Evolutionary conservation across 2,888 invertebrate species (phyloP).

Genomic region (Cataglyphis albicans): DNA sequence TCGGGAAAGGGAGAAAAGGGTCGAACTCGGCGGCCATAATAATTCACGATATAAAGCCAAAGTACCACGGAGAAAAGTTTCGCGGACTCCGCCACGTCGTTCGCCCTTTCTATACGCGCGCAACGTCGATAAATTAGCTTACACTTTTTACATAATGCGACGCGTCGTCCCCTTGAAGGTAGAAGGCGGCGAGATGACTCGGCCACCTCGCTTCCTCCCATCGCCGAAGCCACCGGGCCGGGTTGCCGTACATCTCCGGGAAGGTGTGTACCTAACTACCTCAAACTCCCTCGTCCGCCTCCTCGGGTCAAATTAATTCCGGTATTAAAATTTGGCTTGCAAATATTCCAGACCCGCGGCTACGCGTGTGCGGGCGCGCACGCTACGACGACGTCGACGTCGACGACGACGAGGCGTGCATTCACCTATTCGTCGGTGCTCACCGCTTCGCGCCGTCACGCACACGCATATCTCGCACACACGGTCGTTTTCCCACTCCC

Average conservation of each 20-base stretch:
- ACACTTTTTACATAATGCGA: conserved; percentile 78
- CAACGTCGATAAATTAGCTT: conserved; percentile 83
- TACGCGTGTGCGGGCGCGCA: conserved; percentile 72
- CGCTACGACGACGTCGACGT: conserved; percentile 47
- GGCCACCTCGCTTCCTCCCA: neutral
- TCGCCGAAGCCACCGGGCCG: neutral
- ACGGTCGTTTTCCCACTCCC: neutral
- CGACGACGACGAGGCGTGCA: conserved; percentile 53
- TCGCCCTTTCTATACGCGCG: conserved; percentile 45
- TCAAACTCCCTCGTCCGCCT: conserved; percentile 76
- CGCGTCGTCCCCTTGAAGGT: conserved; percentile 50
- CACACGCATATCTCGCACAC: conserved; percentile 35
- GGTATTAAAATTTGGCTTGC: conserved; percentile 86
- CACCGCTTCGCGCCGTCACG: conserved; percentile 41
- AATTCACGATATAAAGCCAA: conserved; percentile 83
- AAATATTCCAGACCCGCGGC: conserved; percentile 85
- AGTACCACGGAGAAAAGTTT: conserved; percentile 75
- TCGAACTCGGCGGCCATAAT: conserved; percentile 76
- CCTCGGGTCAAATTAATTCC: conserved; percentile 86
- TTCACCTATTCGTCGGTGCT: conserved; percentile 65
- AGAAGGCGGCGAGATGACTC: conserved; percentile 41
- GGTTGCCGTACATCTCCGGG: conserved; percentile 49
- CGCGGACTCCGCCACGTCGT: conserved; percentile 54
- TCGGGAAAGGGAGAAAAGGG: conserved; percentile 62
- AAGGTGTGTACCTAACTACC: conserved; percentile 77